Percentiles rank a stretch among this genome's conserved stretches.
These are phyloP conservation scores for Diplolepis rosae DNA, from an alignment of 2,888 invertebrate species.

Conservation along the genomic window DNA sequence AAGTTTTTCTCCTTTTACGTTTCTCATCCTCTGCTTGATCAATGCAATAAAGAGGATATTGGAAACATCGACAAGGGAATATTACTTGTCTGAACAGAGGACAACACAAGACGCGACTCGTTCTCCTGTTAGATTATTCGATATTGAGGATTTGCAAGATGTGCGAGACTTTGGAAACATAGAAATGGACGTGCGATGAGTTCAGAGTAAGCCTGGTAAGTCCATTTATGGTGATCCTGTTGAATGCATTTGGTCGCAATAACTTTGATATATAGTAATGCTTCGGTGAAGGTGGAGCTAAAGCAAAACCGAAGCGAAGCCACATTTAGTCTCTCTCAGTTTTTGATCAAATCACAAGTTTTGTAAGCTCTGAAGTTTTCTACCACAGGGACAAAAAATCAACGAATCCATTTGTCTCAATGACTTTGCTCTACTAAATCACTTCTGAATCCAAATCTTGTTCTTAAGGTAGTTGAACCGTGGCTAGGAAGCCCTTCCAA, in stretches of 20 bases:
- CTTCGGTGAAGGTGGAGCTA: background rate
- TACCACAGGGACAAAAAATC: background rate
- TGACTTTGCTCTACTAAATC: background rate
- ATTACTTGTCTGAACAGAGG: background rate
- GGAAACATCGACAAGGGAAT: conserved; percentile 5
- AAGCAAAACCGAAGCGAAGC: background rate
- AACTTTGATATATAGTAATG: conserved; percentile 8
- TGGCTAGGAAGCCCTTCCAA: no score
- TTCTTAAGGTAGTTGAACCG: no score
- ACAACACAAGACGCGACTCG: background rate
- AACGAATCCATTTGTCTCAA: background rate
- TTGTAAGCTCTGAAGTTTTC: background rate
- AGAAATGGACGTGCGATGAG: conserved; percentile 7
- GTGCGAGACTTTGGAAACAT: background rate
- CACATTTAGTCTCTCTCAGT: conserved; percentile 2
- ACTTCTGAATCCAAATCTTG: background rate
- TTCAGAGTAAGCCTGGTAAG: background rate
- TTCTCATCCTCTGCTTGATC: background rate
- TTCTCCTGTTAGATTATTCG: background rate
- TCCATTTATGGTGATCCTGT: conserved; percentile 2
- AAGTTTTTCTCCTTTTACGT: background rate
- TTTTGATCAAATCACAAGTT: background rate
- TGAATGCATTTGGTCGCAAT: conserved; percentile 7
- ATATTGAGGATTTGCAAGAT: conserved; percentile 17
- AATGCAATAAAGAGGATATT: background rate